A percentile compares a stretch with the other conserved stretches of the same genome.
Evolutionary conservation across 2,888 invertebrate species (phyloP).

Genomic region (Drosophila tanythrix): DNA sequence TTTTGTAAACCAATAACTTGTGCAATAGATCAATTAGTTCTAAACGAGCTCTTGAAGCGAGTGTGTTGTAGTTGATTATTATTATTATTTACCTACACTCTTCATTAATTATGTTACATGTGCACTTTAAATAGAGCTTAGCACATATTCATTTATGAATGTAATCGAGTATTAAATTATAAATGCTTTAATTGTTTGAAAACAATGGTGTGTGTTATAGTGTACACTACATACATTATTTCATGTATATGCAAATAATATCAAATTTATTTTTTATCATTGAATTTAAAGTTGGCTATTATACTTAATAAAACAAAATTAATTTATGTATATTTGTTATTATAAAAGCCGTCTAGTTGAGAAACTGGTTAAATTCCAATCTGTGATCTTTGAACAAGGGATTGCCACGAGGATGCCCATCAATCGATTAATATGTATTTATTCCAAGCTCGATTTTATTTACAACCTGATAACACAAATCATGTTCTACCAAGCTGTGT

Average conservation of each 20-base stretch:
- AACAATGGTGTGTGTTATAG: not conserved
- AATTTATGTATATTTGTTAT: not conserved
- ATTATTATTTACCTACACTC: conserved; percentile 31
- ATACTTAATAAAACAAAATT: not conserved
- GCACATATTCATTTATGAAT: conserved; percentile 7
- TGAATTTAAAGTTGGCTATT: not conserved
- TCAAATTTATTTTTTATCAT: not conserved
- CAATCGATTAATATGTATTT: conserved; percentile 36
- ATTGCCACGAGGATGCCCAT: not conserved
- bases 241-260: not conserved
- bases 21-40: conserved; percentile 35
- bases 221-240: not conserved
- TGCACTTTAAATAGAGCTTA: conserved; percentile 26
- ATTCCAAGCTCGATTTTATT: conserved; percentile 41
- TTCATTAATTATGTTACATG: conserved; percentile 3
- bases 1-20: conserved; percentile 21
- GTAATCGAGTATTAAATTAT: conserved; percentile 21
- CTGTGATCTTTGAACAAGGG: not conserved
- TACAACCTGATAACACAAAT: conserved; percentile 59
- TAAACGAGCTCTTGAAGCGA: conserved; percentile 10
- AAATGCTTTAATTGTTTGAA: not conserved
- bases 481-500: conserved; percentile 60
- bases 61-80: conserved; percentile 8
- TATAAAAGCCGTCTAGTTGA: not conserved
- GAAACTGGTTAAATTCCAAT: conserved; percentile 6